Base-by-base conservation (phyloP, 1,140 invertebrate genomes). In the Sesamia nonagrioides region DNA sequence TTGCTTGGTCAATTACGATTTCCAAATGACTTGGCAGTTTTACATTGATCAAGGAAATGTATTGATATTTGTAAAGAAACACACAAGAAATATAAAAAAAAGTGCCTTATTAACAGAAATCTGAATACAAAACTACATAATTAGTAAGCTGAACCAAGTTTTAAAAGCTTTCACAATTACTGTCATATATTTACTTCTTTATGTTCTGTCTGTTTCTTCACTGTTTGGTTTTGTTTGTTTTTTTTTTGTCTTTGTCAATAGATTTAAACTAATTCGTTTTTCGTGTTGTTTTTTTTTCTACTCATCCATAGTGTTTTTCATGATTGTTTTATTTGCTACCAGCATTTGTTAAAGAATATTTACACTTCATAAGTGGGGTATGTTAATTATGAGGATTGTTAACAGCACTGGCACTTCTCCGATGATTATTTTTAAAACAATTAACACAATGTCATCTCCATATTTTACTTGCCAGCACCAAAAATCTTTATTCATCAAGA, bases 251-350 rank as follows among this genome's bases (percentile, higher is more conserved):
- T 56, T 35, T 68, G 63, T 69, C 50, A 58, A 58, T 58, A 68
- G 66, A 45, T 48, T 79, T 75, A 73, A 69, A 82, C 81, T 82
- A 82, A 82, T 81, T 74, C 69, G 81, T 82, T 79, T 82, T 74
- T 77, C 21, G 80, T 81, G 71, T 80, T 77, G 63, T 75, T 78
- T 82, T 81, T 78, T 81, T 74, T 77, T 66, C 54, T 80, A 81
- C 73, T 80, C 78, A 78, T 78, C 48, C 21, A 60, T 79, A 76
- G 18, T 78, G 66, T 77, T 78, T 63, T 42, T 80, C 27, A 40
- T 83, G 21, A 73, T 60, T 9, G 33, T 56, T 60, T 37, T 71
- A 56, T 37, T 73, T 69, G 33, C 27, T 35, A 50, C 18, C 74
- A 50, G 17, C 13, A 13, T 27, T 27, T 27, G 1, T 33, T 7